Conservation (phyloP, 2,113 vertebrate genomes). For the Neotoma lepida region DNA sequence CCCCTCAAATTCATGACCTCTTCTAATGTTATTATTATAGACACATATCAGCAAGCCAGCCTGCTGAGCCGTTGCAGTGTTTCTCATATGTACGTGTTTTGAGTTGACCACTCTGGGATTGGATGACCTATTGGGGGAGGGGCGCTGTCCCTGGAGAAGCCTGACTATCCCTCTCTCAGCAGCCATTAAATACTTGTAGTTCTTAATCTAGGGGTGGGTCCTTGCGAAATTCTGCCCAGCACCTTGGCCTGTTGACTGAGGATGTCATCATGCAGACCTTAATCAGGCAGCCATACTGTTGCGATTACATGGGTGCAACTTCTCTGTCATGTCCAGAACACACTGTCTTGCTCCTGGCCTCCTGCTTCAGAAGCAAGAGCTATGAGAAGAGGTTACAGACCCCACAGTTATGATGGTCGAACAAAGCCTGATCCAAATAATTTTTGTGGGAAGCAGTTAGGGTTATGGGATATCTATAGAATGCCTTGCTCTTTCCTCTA, state of each 20-base stretch:
- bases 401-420: not conserved
- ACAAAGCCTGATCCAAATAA: not conserved
- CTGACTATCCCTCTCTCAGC: not conserved
- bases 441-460: not conserved
- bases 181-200: not conserved
- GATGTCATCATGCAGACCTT: too few species aligned
- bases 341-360: not conserved
- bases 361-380: not conserved
- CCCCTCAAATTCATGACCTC: not conserved
- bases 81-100: not conserved
- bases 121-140: not conserved
- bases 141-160: not conserved
- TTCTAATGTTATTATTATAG: not conserved
- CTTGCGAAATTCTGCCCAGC: not conserved
- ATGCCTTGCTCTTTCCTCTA: accelerated
- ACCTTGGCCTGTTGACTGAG: not conserved
- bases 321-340: not conserved
- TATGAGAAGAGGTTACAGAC: not conserved
- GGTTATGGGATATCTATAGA: not conserved
- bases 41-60: not conserved
- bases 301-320: not conserved
- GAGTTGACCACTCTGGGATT: not conserved
- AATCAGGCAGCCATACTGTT: too few species aligned
- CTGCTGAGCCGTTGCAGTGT: not conserved
- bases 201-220: not conserved